Percentiles rank a stretch among this genome's conserved stretches.
These are phyloP conservation scores for Drosophila auraria DNA, from an alignment of 1,140 invertebrate genomes.

Conservation along the genomic window DNA sequence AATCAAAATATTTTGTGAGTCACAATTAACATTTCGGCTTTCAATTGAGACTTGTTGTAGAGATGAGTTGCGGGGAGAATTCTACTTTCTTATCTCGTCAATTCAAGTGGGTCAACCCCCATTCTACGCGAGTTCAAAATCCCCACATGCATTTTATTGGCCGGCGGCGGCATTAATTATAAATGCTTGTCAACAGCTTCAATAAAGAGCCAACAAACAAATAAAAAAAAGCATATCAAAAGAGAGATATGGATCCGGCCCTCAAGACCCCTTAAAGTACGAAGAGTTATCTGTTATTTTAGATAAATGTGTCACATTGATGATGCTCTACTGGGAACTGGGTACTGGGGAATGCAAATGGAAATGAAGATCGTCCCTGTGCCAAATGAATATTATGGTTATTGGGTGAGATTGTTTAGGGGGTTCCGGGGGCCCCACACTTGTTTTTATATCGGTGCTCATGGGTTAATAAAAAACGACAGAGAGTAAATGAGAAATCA, in stretches of 20 bases:
- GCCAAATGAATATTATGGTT: constrained; percentile 60
- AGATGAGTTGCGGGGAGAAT: constrained; percentile 10
- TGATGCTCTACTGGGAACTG: constrained; percentile 31
- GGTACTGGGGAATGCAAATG: constrained; percentile 44
- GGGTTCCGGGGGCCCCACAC: constrained; percentile 15
- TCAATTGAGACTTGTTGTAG: constrained; percentile 33
- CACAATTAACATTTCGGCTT: constrained; percentile 36
- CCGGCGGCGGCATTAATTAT: constrained; percentile 40
- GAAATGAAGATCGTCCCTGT: constrained; percentile 29
- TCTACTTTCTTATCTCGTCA: constrained; percentile 30
- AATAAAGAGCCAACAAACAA: constrained; percentile 36
- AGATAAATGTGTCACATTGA: constrained; percentile 45
- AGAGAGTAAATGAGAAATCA: constrained; percentile 36
- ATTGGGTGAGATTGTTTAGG: constrained; percentile 33
- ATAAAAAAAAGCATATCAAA: constrained; percentile 17
- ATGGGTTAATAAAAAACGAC: constrained; percentile 52
- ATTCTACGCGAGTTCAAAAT: constrained; percentile 36
- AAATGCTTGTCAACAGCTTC: constrained; percentile 46
- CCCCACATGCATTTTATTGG: constrained; percentile 43
- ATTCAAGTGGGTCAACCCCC: constrained; percentile 38
- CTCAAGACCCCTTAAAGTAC: constrained; percentile 26
- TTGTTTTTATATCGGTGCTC: constrained; percentile 48
- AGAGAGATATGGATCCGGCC: constrained; percentile 6
- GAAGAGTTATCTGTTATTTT: constrained; percentile 42
- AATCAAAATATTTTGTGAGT: constrained; percentile 45